phyloP scores from a whole-genome alignment of 2,888 invertebrate species.

The Sepioteuthis lessoniana region DNA sequence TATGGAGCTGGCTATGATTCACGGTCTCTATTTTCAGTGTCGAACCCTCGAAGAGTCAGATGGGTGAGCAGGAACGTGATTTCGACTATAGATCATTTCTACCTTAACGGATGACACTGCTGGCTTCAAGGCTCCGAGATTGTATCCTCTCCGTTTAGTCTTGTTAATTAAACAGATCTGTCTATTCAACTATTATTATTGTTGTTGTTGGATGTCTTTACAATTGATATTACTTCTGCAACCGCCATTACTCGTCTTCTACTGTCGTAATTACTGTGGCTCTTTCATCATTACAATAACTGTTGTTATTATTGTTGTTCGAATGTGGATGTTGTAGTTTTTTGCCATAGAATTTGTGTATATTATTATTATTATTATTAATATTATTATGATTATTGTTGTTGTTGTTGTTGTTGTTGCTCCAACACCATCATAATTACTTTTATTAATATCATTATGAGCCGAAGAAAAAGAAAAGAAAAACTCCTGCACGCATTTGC shows the following conservation, averaged over 20 bases:
- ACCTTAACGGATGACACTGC: background rate
- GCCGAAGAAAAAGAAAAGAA: background rate
- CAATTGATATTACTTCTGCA: background rate
- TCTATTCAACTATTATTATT: slow-evolving; percentile 21
- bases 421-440: background rate
- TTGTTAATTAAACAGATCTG: background rate
- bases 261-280: background rate
- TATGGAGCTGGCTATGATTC: background rate
- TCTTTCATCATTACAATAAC: background rate
- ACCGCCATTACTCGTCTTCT: background rate
- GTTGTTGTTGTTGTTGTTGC: too few relatives aligned
- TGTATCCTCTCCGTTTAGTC: background rate
- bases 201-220: background rate
- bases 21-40: background rate
- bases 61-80: background rate
- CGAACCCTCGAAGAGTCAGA: background rate
- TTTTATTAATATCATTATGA: background rate
- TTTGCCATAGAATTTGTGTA: background rate
- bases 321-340: background rate
- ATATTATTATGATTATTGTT: background rate
- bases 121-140: background rate
- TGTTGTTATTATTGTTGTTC: background rate
- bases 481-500: background rate
- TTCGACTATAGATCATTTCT: background rate
- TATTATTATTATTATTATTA: background rate